Conservation (phyloP, 2,888 invertebrate species). For the Thera obeliscata region DNA sequence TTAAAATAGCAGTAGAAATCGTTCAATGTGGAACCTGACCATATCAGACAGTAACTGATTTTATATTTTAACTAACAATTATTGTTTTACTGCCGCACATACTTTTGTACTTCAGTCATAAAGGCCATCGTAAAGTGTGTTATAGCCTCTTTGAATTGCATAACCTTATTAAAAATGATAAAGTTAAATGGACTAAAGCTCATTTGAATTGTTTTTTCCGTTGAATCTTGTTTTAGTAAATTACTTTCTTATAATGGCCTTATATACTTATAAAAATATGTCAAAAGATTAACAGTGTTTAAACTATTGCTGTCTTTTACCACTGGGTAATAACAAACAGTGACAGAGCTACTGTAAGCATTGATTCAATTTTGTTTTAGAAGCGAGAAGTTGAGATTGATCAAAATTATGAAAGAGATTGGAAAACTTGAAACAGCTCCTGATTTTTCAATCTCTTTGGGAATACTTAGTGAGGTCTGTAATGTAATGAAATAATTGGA, state of each 20-base stretch:
- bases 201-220: slow-evolving; percentile 15
- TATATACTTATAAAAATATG: slow-evolving; percentile 33
- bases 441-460: no score
- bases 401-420: background rate
- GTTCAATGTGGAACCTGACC: background rate
- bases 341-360: no score
- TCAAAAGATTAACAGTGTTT: slow-evolving; percentile 5
- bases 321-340: no score
- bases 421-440: no score
- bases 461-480: no score
- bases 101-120: slow-evolving; percentile 47
- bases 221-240: background rate
- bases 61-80: slow-evolving; percentile 50
- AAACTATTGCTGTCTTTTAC: no score
- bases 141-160: slow-evolving; percentile 42
- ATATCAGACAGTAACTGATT: slow-evolving; percentile 10
- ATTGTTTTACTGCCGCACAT: slow-evolving; percentile 44
- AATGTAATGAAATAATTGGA: no score
- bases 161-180: slow-evolving; percentile 38
- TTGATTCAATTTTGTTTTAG: background rate
- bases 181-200: slow-evolving; percentile 30
- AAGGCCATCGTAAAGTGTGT: slow-evolving; percentile 42
- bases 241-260: background rate
- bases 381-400: background rate
- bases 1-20: background rate